phyloP scores from a whole-genome alignment of 2,797 vertebrate species.

The Tympanoctomys barrerae region DNA sequence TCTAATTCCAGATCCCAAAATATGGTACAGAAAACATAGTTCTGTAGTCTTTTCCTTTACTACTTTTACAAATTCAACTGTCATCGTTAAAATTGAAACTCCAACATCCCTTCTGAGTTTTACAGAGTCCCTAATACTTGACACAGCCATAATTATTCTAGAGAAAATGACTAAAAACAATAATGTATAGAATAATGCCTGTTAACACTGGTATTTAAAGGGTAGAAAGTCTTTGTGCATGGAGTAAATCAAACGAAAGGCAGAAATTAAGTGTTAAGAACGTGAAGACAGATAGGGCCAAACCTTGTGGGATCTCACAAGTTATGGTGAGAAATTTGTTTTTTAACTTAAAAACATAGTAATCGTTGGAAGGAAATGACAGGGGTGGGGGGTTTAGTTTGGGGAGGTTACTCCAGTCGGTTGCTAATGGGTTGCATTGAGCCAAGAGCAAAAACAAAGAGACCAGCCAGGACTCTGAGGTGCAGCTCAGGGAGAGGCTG shows the following conservation, averaged over 20 bases:
- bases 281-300: neutral
- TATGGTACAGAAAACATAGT: neutral
- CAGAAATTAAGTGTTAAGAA: neutral
- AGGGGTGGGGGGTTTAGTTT: neutral
- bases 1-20: neutral
- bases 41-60: neutral
- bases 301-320: neutral
- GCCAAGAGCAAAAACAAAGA: neutral
- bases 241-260: neutral
- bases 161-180: neutral
- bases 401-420: neutral
- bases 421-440: neutral
- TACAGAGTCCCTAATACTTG: neutral
- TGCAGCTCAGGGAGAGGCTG: neutral
- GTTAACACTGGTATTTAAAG: neutral
- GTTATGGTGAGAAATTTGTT: neutral
- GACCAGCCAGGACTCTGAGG: accelerated
- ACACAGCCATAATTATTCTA: neutral
- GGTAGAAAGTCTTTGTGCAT: neutral
- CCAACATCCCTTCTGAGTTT: neutral
- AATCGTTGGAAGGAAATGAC: neutral
- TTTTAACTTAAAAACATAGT: neutral
- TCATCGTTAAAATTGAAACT: neutral
- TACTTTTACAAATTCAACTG: neutral
- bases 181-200: neutral